Base-by-base conservation (phyloP, 2,797 vertebrate species). In the Harpagifer antarcticus region DNA sequence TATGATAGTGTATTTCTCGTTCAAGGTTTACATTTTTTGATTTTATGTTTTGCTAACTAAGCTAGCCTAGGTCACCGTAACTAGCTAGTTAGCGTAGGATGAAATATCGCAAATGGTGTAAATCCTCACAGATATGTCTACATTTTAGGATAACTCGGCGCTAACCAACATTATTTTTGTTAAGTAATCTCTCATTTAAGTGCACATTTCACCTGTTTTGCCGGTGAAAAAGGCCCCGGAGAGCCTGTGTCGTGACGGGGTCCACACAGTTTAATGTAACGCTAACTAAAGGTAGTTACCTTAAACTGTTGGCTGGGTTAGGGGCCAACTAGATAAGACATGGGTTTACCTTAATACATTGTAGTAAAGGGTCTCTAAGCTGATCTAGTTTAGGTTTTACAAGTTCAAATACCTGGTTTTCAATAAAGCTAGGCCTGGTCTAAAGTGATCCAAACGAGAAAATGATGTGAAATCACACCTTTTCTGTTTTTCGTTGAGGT, bases 41-140 rank as follows among this genome's bases (percentile, higher is more conserved):
- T 63, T 81, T 67, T 19, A 2, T 64, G 37, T 58, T 44, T 20
- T 53, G 75, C 70, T 65, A 55, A 58, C 2, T 33, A n/a, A 77
- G 82, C 57, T 70, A 37, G 33, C 33, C 8, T 37, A 72, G 75
- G 55, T 74, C n/a, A 69, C 10, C 71, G 72, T 61, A 44, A 50
- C 17, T 37, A 58, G 79, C 76, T 83, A 78, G 79, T 63, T 19
- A 33, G 65, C 43, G 11, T 37, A n/a, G 14, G 16, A 20, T 47
- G n/a, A 9, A 13, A n/a, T 49, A 3, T 14, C 55, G 20, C 4
- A 8, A 20, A 9, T 3, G 47, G 37, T 23, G 68, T 48, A 48
- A 0, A 2, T 14, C 7, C 40, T 16, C 55, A 1, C 8, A 27
- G 17, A 7, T 23, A 1, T 3, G 13, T 16, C 37, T 1, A 2